Conservation (phyloP, 2,797 vertebrate genomes). For the Graptemys geographica region DNA sequence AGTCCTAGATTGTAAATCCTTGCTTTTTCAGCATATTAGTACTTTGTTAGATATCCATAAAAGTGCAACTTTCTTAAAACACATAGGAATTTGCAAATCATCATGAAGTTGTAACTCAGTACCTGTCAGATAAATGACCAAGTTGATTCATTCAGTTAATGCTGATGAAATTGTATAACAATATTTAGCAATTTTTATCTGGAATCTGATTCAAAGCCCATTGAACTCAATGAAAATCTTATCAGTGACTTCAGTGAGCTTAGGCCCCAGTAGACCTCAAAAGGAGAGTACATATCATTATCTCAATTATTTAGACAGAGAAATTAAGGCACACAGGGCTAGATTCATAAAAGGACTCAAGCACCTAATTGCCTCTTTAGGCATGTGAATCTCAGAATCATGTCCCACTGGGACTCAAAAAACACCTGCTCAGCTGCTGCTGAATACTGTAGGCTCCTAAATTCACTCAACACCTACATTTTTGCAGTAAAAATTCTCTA, state of each 20-base stretch:
- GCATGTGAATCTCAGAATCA: background rate
- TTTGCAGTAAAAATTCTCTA: background rate
- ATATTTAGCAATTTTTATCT: background rate
- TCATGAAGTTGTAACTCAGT: background rate
- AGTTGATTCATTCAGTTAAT: background rate
- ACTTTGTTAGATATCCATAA: background rate
- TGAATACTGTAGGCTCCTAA: background rate
- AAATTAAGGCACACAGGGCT: background rate
- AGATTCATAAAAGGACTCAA: background rate
- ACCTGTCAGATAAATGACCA: background rate
- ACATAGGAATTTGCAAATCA: background rate
- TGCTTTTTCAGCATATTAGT: background rate
- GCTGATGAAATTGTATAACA: background rate
- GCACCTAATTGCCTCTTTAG: background rate
- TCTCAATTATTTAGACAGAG: background rate
- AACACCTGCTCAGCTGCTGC: background rate
- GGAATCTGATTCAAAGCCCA: background rate
- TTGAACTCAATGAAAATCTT: background rate
- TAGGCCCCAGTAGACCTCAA: rapidly evolving
- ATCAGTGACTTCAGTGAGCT: background rate
- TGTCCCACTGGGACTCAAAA: background rate
- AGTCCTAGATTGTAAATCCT: background rate
- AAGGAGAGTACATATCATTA: background rate
- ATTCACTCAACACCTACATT: background rate
- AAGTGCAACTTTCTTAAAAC: background rate